Conservation (phyloP, 2,113 vertebrate species). For the Macrotis lagotis region DNA sequence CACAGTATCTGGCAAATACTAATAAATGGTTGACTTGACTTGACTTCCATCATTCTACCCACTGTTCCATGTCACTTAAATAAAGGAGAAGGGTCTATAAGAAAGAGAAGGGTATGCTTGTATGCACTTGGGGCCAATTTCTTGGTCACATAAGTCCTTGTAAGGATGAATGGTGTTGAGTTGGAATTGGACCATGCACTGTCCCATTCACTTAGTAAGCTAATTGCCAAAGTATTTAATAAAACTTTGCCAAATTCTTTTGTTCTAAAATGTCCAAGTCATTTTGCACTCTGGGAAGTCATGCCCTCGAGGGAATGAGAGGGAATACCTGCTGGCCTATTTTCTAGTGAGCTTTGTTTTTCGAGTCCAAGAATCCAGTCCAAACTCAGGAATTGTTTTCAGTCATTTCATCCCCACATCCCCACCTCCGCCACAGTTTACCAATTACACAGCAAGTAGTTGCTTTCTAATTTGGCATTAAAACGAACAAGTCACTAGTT, state of each 20-base stretch:
- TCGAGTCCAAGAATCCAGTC: background rate
- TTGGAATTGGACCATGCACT: background rate
- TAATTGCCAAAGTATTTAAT: background rate
- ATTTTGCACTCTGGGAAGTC: background rate
- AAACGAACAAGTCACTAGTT: background rate
- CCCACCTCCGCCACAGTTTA: background rate
- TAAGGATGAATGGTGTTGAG: background rate
- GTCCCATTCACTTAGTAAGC: background rate
- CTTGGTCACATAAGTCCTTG: background rate
- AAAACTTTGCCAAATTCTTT: background rate
- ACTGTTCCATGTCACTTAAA: background rate
- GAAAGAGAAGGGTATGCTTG: background rate
- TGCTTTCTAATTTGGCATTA: constrained; percentile 13
- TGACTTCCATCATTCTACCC: background rate
- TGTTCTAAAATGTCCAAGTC: background rate
- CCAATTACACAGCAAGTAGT: background rate
- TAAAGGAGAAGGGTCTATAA: background rate
- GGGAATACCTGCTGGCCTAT: background rate
- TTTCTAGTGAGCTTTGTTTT: background rate
- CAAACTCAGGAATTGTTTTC: background rate
- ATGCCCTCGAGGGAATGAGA: background rate
- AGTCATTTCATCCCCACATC: rapidly evolving
- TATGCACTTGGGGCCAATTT: background rate
- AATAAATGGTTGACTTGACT: background rate
- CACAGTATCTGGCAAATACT: background rate